phyloP scores from a whole-genome alignment of 2,113 vertebrate species.

The Gymnobelideus leadbeateri region DNA sequence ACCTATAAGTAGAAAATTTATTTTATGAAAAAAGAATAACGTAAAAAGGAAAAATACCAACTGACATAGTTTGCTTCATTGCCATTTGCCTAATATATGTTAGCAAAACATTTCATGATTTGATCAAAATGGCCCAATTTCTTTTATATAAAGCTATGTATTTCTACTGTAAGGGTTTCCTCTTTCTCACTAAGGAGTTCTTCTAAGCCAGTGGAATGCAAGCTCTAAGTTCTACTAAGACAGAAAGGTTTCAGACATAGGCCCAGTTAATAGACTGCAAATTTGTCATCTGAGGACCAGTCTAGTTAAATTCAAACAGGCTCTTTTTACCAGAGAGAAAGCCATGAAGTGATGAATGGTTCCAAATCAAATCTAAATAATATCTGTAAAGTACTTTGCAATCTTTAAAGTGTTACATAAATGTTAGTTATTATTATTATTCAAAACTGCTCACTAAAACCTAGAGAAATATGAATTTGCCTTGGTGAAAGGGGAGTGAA shows the following conservation, averaged over 20 bases:
- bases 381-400: neutral
- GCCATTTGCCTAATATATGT: neutral
- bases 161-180: neutral
- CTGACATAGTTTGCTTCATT: neutral
- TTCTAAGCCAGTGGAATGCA: neutral
- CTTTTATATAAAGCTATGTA: neutral
- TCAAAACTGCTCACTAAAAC: neutral
- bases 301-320: neutral
- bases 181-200: neutral
- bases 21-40: slow-evolving; percentile 12
- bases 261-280: neutral
- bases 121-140: neutral
- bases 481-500: neutral
- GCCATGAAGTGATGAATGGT: neutral
- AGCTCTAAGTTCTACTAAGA: neutral
- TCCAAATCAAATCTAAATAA: neutral
- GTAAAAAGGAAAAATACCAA: neutral
- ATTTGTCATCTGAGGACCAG: neutral
- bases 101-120: neutral
- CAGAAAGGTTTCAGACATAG: neutral
- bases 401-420: neutral
- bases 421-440: neutral
- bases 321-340: neutral
- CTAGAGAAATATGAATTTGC: neutral
- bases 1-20: slow-evolving; percentile 33